phyloP scores from a whole-genome alignment of 37 sponge, comb jelly and placozoan species.

The Chondrilla cf. caribensis region DNA sequence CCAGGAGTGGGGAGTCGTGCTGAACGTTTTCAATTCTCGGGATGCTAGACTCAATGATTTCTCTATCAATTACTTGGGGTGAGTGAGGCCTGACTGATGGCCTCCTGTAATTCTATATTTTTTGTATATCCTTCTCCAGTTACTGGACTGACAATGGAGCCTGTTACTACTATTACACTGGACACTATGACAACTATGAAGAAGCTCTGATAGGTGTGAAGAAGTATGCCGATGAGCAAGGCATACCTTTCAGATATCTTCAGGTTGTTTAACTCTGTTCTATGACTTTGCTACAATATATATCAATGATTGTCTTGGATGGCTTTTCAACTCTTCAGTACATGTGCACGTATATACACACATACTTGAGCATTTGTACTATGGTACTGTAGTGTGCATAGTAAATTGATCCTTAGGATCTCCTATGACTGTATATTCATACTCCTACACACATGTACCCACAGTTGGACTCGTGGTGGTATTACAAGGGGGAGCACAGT shows the following conservation, averaged over 20 bases:
- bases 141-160: slow-evolving; percentile 88
- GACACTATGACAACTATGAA: slow-evolving; percentile 66
- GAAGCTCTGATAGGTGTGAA: slow-evolving; percentile 63
- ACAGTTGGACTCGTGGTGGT: slow-evolving; percentile 87
- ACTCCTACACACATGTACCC: neutral
- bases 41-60: slow-evolving; percentile 50
- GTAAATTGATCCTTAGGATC: too few relatives aligned
- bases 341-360: neutral
- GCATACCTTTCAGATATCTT: slow-evolving; percentile 57
- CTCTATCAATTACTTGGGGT: slow-evolving; percentile 78
- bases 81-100: neutral
- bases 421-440: too few relatives aligned
- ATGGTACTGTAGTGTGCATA: too few relatives aligned
- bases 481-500: slow-evolving; percentile 56
- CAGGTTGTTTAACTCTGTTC: slow-evolving; percentile 28
- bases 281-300: neutral
- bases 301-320: neutral
- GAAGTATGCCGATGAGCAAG: slow-evolving; percentile 40
- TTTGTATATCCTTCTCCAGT: slow-evolving; percentile 19
- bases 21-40: slow-evolving; percentile 26
- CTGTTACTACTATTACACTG: slow-evolving; percentile 75
- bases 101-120: neutral
- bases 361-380: neutral
- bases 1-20: slow-evolving; percentile 40
- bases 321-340: neutral